These are phyloP conservation scores for Solea solea DNA, from an alignment of 2,113 vertebrate species.

Conservation along the genomic window DNA sequence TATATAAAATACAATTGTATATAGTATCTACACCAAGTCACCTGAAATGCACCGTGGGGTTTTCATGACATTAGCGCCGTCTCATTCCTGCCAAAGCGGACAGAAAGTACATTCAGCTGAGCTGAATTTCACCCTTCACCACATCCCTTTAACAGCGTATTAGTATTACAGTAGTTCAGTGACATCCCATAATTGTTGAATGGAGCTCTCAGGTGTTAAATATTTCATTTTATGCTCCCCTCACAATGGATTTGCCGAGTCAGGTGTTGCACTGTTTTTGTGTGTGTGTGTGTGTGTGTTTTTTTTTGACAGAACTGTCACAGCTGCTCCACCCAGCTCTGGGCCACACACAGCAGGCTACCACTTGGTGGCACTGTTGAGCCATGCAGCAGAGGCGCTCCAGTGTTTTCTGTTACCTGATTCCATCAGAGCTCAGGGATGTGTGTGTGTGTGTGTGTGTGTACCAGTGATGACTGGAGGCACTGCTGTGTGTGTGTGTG, in stretches of 20 bases:
- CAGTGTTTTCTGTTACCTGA: background rate
- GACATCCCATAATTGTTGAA: slow-evolving; percentile 2
- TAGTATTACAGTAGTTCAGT: background rate
- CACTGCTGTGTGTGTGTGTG: background rate
- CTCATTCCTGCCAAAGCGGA: too few relatives aligned
- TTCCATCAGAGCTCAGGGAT: background rate
- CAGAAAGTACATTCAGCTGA: background rate
- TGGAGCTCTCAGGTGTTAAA: slow-evolving; percentile 23
- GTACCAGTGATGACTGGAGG: background rate
- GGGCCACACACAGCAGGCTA: background rate
- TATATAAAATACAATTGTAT: too few relatives aligned
- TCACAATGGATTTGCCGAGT: slow-evolving; percentile 31
- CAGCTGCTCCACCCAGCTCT: slow-evolving; percentile 30
- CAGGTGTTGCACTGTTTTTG: slow-evolving; percentile 14
- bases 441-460: background rate
- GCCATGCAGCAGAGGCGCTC: background rate
- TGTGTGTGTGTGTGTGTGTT: background rate
- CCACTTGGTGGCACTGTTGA: slow-evolving; percentile 41
- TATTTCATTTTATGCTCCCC: slow-evolving; percentile 15
- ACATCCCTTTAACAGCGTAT: background rate
- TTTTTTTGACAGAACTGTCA: slow-evolving; percentile 21
- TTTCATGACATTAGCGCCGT: too few relatives aligned
- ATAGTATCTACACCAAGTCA: too few relatives aligned
- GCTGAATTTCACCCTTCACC: background rate
- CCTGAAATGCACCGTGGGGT: too few relatives aligned